These are phyloP conservation scores for Gadopsis marmoratus DNA, from an alignment of 2,797 vertebrate species.

Conservation along the genomic window DNA sequence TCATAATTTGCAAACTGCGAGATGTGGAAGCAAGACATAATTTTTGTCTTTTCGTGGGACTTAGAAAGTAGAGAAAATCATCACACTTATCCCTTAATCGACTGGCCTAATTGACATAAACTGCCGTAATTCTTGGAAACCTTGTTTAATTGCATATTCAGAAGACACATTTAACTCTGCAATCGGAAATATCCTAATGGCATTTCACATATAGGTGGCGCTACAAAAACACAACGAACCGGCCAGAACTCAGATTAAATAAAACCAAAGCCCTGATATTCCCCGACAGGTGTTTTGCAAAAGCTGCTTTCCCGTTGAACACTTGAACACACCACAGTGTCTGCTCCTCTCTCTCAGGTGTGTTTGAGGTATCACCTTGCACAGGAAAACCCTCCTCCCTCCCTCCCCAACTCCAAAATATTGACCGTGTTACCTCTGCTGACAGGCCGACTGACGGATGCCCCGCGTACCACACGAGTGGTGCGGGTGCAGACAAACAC, in stretches of 20 bases:
- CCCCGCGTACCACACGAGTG: neutral
- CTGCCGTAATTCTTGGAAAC: neutral
- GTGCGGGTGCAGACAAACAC: neutral
- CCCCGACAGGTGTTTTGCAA: neutral
- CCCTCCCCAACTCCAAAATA: slow-evolving; percentile 41
- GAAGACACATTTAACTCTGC: neutral
- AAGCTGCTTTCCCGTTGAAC: slow-evolving; percentile 5
- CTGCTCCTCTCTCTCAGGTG: slow-evolving; percentile 36
- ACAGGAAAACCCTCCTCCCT: slow-evolving; percentile 49
- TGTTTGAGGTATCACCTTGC: slow-evolving; percentile 50
- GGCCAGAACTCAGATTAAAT: neutral
- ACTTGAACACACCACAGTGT: slow-evolving; percentile 20
- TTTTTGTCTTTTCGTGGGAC: neutral
- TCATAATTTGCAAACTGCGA: neutral
- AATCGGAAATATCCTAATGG: neutral
- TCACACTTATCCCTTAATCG: neutral
- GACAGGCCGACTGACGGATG: slow-evolving; percentile 47
- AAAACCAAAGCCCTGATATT: too few relatives aligned
- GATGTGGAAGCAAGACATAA: neutral
- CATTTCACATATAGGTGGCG: neutral
- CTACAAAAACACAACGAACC: neutral
- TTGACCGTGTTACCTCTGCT: slow-evolving; percentile 58
- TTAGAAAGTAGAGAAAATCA: neutral
- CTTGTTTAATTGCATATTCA: neutral
- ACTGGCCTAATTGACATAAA: too few relatives aligned